Base-by-base conservation (phyloP, 2,797 vertebrate species). In the Calcarius lapponicus region DNA sequence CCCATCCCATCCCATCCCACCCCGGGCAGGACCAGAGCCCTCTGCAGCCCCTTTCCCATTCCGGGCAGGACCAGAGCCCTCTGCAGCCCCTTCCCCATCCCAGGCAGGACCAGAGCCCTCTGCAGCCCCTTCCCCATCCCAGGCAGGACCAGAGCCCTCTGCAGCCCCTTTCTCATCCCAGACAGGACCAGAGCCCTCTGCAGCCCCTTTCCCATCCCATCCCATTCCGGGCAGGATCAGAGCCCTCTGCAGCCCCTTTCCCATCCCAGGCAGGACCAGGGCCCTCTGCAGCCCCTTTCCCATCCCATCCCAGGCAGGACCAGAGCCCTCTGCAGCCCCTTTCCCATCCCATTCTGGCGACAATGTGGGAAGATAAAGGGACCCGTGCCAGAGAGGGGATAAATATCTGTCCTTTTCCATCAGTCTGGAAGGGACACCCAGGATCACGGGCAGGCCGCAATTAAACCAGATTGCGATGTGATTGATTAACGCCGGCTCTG, bases 361-460 rank as follows among this genome's bases (percentile, higher is more conserved):
- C n/a, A n/a, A 20, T 38, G 92, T 70, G 90, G 85, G 92, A 67
- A 88, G 82, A 85, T 75, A 87, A 95, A 91, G 84, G 51, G 90
- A n/a, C n/a, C 81, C 0, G 2, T 95, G 92, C 86, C 57, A 73
- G 47, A 94, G 60, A 0, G 1, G 53, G 84, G 83, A 80, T 93
- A 86, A 95, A 95, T 96, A 95, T 95, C 94, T 96, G 82, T 89
- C 71, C 38, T 95, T 95, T 97, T 79, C 90, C 91, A 79, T 69
- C 89, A 42, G 80, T 92, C 88, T 17, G 90, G 72, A 51, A 91
- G 92, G 91, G 54, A 80, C 80, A 50, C 36, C 47, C 76, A 70
- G 91, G 73, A 51, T 83, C 57, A 5, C 42, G 38, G 73, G 79
- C 64, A 90, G 54, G 32, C 53, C 88, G 80, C 92, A 93, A 78